Evolutionary conservation across 2,797 vertebrate genomes (phyloP).

Genomic region (Margarornis squamiger): DNA sequence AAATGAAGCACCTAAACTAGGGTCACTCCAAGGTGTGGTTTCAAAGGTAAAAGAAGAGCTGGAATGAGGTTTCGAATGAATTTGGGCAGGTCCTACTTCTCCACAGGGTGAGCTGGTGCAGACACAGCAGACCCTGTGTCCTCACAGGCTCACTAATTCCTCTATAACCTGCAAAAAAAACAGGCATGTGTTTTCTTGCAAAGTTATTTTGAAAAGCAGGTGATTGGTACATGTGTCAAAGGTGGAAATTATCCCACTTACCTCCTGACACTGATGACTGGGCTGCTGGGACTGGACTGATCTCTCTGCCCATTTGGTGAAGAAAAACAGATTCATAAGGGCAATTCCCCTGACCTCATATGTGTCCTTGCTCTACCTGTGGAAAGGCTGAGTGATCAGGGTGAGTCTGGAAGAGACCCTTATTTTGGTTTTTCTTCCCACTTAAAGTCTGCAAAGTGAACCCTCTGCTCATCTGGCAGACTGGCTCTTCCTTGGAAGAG

Average conservation of each 20-base stretch:
- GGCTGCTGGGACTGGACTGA: background rate
- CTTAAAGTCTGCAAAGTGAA: background rate
- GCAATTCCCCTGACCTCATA: background rate
- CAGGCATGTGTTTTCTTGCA: background rate
- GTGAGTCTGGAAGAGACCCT: background rate
- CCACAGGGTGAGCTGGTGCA: background rate
- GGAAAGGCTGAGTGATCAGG: background rate
- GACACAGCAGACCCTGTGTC: accelerated
- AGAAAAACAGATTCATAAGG: background rate
- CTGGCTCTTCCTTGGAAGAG: background rate
- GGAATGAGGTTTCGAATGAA: too few species aligned
- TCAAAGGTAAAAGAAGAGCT: background rate
- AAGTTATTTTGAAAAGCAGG: background rate
- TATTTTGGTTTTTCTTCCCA: background rate
- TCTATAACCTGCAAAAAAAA: background rate
- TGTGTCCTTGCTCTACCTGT: background rate
- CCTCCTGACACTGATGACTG: accelerated
- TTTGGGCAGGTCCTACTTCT: background rate
- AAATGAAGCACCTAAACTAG: background rate
- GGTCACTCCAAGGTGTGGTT: accelerated
- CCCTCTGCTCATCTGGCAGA: background rate
- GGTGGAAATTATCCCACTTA: background rate
- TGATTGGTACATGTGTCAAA: accelerated
- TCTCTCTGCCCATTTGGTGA: background rate
- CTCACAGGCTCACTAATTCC: accelerated